Evolutionary conservation across 2,888 invertebrate genomes (phyloP).

Genomic region (Boloria selene): DNA sequence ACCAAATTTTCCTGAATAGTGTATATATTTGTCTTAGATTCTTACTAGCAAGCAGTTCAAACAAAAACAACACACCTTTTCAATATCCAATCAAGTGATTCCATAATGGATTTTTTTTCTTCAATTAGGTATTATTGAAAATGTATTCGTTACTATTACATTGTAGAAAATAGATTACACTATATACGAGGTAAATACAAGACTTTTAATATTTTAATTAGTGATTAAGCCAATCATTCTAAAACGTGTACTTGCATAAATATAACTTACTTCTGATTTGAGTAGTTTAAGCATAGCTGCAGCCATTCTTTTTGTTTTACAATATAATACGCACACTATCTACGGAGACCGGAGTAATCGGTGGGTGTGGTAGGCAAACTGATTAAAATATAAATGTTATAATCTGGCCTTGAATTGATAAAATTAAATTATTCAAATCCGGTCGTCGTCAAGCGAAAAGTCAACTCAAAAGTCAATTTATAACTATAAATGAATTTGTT

Average conservation of each 20-base stretch:
- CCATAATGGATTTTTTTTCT: too few relatives aligned
- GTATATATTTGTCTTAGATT: conserved; percentile 47
- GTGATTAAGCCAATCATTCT: too few relatives aligned
- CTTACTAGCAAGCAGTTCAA: conserved; percentile 27
- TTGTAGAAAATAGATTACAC: too few relatives aligned
- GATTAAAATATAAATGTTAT: conserved; percentile 69
- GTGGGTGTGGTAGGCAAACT: conserved; percentile 51
- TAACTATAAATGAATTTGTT: conserved; percentile 8
- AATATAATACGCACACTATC: conserved; percentile 39
- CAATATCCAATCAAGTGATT: too few relatives aligned
- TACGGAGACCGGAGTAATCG: conserved; percentile 40
- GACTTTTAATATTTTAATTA: too few relatives aligned
- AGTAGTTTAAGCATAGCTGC: conserved; percentile 71
- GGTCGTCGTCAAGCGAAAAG: conserved; percentile 47
- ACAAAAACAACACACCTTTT: conserved; percentile 32
- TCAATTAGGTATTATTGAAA: too few relatives aligned
- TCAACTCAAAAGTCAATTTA: conserved; percentile 2
- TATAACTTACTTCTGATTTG: conserved; percentile 72
- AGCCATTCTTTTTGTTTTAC: conserved; percentile 56
- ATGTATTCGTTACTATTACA: too few relatives aligned
- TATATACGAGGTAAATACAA: too few relatives aligned
- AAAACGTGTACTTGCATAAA: conserved; percentile 19
- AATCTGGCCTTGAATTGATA: conserved; percentile 77
- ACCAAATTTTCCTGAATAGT: conserved; percentile 61
- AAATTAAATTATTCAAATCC: conserved; percentile 60